Evolutionary conservation across 2,113 vertebrate genomes (phyloP).

Genomic region (Actenoides hombroni): DNA sequence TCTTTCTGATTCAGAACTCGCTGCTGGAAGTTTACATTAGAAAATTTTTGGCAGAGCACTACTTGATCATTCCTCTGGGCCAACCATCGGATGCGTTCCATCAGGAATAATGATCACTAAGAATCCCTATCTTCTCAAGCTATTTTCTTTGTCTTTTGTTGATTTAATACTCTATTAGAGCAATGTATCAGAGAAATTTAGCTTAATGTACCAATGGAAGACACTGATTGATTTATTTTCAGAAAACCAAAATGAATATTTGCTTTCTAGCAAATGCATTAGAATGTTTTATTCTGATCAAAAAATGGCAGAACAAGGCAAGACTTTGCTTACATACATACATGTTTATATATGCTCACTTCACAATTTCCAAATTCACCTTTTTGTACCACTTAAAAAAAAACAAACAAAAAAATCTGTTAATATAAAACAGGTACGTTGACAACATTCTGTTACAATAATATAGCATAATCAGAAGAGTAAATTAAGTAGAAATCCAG

Average conservation of each 20-base stretch:
- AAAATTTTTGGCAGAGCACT: neutral
- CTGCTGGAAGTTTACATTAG: neutral
- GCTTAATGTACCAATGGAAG: neutral
- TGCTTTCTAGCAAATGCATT: neutral
- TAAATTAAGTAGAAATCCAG: neutral
- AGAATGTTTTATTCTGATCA: neutral
- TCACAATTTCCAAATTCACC: neutral
- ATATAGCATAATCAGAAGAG: neutral
- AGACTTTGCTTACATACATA: neutral
- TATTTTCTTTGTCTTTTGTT: neutral
- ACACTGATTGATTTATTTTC: neutral
- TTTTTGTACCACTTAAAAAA: neutral
- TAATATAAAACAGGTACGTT: neutral
- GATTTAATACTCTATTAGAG: neutral
- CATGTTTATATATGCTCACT: neutral
- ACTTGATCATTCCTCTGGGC: neutral
- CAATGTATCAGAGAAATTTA: neutral
- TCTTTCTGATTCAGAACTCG: neutral
- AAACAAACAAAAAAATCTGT: rapidly evolving
- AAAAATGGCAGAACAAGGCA: neutral
- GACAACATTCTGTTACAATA: neutral
- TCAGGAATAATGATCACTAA: neutral
- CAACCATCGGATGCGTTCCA: neutral
- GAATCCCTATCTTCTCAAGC: neutral
- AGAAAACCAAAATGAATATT: neutral